A percentile compares a stretch with the other conserved stretches of the same genome.
These are phyloP conservation scores for Sceloporus tristichus DNA, from an alignment of 2,113 vertebrate genomes.

Conservation along the genomic window DNA sequence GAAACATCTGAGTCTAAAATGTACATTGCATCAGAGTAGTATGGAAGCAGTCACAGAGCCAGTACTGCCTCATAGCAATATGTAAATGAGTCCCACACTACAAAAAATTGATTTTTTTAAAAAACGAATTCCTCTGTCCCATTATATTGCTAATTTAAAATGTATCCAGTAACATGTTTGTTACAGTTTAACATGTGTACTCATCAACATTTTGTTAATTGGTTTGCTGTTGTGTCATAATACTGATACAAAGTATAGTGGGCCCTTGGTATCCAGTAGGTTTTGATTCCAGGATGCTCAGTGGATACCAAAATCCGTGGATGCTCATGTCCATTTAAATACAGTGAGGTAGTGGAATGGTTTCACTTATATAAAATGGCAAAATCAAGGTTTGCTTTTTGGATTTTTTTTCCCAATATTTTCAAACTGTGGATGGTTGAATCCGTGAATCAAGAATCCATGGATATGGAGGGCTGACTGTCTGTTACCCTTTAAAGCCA, in stretches of 20 bases:
- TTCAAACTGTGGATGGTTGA: too few relatives aligned
- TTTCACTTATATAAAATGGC: too few relatives aligned
- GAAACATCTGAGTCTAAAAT: neutral
- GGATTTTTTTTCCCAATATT: too few relatives aligned
- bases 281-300: too few relatives aligned
- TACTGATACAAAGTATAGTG: neutral
- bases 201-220: neutral
- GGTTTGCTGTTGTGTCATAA: neutral
- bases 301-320: too few relatives aligned
- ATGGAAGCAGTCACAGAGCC: neutral
- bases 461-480: too few relatives aligned
- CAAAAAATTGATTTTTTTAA: neutral
- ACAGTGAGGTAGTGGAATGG: too few relatives aligned
- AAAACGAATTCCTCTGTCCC: neutral
- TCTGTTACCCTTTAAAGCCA: neutral
- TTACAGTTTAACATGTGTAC: neutral
- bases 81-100: too few relatives aligned
- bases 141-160: neutral
- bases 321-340: too few relatives aligned
- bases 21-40: neutral
- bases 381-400: too few relatives aligned
- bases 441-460: too few relatives aligned
- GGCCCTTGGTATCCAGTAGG: too few relatives aligned
- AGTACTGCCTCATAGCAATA: neutral
- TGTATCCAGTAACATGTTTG: neutral